Percentiles rank a stretch among this genome's conserved stretches.
Evolutionary conservation across 2,113 vertebrate genomes (phyloP).

Genomic region (Tragelaphus buxtoni): DNA sequence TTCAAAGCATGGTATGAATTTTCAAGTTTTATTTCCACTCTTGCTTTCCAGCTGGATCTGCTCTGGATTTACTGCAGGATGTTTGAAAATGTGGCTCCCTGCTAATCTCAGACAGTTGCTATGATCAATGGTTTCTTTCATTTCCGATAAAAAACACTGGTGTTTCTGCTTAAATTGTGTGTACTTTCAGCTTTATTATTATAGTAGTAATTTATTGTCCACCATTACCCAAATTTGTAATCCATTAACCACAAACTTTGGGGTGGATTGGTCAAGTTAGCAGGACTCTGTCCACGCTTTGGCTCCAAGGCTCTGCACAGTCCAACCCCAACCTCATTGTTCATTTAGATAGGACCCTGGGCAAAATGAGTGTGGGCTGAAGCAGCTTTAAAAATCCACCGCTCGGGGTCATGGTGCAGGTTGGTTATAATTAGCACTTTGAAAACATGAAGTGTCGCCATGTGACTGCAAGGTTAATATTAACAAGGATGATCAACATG

Average conservation of each 20-base stretch:
- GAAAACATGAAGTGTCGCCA: constrained; percentile 1
- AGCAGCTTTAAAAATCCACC: background rate
- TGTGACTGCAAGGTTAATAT: constrained; percentile 37
- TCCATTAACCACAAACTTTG: constrained; percentile 66
- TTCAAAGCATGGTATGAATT: constrained; percentile 69
- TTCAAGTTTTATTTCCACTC: constrained; percentile 72
- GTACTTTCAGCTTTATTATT: constrained; percentile 80
- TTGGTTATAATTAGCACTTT: constrained; percentile 8
- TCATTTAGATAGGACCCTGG: background rate
- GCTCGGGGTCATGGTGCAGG: background rate
- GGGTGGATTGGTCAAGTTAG: constrained; percentile 62
- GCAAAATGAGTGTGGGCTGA: background rate
- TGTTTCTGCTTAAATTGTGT: constrained; percentile 81
- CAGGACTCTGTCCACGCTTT: constrained; percentile 13
- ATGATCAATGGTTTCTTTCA: constrained; percentile 80
- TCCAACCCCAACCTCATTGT: background rate
- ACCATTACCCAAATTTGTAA: constrained; percentile 76
- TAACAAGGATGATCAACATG: background rate
- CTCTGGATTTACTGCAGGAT: constrained; percentile 83
- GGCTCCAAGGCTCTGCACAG: background rate
- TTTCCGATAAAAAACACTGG: constrained; percentile 77
- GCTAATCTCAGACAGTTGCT: constrained; percentile 79
- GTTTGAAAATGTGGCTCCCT: constrained; percentile 81
- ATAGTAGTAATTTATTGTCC: constrained; percentile 80
- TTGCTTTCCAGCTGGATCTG: constrained; percentile 81